phyloP scores from a whole-genome alignment of 2,888 invertebrate genomes.

The Pseudococcus jackbeardsleyi region DNA sequence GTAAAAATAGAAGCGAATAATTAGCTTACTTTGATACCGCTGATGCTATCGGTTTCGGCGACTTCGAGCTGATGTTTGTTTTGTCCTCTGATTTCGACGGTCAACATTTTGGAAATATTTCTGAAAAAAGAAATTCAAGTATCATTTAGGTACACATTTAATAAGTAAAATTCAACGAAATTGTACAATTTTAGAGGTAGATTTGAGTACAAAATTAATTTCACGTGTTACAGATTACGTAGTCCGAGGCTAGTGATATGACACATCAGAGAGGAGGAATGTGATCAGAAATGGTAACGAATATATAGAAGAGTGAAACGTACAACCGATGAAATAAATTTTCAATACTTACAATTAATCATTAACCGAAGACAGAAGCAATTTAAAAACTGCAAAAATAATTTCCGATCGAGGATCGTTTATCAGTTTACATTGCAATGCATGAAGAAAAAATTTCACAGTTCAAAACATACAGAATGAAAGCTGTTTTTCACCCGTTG shows the following conservation, averaged over 20 bases:
- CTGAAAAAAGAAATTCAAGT: not conserved
- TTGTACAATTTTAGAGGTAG: not conserved
- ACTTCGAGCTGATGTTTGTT: conserved; percentile 83
- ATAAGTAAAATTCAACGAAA: not conserved
- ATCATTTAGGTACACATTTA: not conserved
- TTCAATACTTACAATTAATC: not conserved
- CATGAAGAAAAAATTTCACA: not conserved
- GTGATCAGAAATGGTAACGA: not conserved
- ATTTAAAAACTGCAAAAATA: not conserved
- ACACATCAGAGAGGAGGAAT: not conserved
- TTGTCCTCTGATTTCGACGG: conserved; percentile 77
- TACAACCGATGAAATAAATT: not conserved
- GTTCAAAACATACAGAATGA: not conserved
- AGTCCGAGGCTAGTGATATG: not conserved
- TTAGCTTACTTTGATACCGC: conserved; percentile 81
- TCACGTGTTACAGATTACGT: not conserved
- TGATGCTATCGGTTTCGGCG: conserved; percentile 79
- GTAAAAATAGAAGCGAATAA: not conserved
- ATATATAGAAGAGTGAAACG: not conserved
- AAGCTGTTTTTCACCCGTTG: not conserved
- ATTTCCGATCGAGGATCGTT: not conserved
- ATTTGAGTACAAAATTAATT: not conserved
- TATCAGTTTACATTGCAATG: not conserved
- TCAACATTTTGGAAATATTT: conserved; percentile 63
- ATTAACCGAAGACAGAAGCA: not conserved